Conservation (phyloP, 2,113 vertebrate genomes). For the Chionodraco myersi region DNA sequence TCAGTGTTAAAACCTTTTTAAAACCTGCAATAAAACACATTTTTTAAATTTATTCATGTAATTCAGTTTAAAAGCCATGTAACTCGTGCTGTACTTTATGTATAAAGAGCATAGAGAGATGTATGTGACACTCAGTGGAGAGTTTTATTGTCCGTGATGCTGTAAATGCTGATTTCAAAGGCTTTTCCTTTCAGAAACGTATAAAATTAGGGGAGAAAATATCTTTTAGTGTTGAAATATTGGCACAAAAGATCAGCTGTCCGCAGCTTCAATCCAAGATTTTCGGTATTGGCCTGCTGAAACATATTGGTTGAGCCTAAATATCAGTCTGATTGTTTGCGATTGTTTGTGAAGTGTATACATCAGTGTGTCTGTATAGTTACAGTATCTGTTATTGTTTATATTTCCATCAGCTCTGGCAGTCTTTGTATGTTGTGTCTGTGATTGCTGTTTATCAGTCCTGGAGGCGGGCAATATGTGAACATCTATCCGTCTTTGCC, state of each 20-base stretch:
- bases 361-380: slow-evolving; percentile 18
- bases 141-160: slow-evolving; percentile 20
- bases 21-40: slow-evolving; percentile 6
- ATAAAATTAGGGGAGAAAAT: slow-evolving; percentile 49
- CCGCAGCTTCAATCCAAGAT: slow-evolving; percentile 36
- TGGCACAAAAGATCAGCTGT: slow-evolving; percentile 52
- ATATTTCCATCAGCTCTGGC: slow-evolving; percentile 43
- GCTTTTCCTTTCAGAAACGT: slow-evolving; percentile 28
- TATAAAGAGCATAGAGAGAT: slow-evolving; percentile 36
- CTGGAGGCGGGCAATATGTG: slow-evolving; percentile 39
- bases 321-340: slow-evolving; percentile 24
- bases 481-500: slow-evolving; percentile 29
- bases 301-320: slow-evolving; percentile 36
- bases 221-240: slow-evolving; percentile 37
- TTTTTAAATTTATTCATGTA: background rate
- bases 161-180: slow-evolving; percentile 29
- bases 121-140: slow-evolving; percentile 8
- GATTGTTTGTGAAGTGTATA: slow-evolving; percentile 13
- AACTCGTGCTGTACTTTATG: background rate
- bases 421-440: slow-evolving; percentile 31
- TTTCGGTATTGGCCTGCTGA: slow-evolving; percentile 3
- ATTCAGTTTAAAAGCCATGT: slow-evolving; percentile 22
- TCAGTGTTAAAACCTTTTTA: slow-evolving; percentile 44
- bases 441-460: slow-evolving; percentile 46
- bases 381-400: slow-evolving; percentile 40